Evolutionary conservation across 2,797 vertebrate species (phyloP).

Genomic region (Syndactyla subalaris): DNA sequence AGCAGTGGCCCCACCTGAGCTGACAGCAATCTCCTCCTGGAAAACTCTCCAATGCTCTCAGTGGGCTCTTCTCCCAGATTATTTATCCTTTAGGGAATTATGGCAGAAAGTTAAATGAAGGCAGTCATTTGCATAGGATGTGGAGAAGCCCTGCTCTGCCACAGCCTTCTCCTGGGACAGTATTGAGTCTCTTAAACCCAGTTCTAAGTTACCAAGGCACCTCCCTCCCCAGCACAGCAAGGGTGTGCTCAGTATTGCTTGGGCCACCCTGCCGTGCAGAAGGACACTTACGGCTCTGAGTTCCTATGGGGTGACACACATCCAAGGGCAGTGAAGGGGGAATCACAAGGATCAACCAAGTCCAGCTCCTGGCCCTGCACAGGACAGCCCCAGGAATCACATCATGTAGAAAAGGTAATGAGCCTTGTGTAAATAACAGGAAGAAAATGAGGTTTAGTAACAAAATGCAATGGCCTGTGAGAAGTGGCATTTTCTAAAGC

Average conservation of each 20-base stretch:
- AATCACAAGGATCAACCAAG: neutral
- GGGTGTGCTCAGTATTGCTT: neutral
- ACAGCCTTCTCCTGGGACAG: neutral
- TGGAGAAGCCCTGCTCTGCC: neutral
- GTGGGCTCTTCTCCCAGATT: neutral
- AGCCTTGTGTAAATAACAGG: neutral
- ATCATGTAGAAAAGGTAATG: neutral
- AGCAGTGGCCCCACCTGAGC: neutral
- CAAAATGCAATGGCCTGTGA: neutral
- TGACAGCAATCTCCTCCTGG: neutral
- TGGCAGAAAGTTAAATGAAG: neutral
- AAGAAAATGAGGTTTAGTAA: neutral
- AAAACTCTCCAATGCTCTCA: neutral
- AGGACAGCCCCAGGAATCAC: neutral
- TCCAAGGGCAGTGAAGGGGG: neutral
- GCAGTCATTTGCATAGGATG: neutral
- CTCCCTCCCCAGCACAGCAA: neutral
- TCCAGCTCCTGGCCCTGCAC: neutral
- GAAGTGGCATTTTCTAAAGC: neutral
- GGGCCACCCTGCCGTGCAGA: fast-evolving
- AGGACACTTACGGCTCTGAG: neutral
- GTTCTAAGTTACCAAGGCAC: neutral
- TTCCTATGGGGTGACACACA: too few species aligned
- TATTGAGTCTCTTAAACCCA: neutral
- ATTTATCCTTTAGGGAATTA: neutral